These are phyloP conservation scores for Caradrina clavipalpis DNA, from an alignment of 2,888 invertebrate genomes.

Conservation along the genomic window DNA sequence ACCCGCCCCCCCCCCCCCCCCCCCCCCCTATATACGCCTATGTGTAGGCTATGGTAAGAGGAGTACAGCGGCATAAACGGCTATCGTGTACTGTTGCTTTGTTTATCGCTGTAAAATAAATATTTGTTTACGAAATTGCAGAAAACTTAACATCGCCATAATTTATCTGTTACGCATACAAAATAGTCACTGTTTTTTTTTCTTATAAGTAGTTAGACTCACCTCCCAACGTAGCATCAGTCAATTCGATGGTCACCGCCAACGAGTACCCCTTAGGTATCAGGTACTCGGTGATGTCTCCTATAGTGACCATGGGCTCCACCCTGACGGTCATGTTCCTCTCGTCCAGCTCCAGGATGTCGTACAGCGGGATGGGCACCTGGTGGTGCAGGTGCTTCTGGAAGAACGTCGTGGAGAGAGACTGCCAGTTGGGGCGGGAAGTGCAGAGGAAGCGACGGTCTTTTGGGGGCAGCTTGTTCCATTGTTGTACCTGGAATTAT, in stretches of 20 bases:
- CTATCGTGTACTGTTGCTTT: no score
- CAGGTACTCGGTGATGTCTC: constrained; percentile 92
- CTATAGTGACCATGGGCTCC: constrained; percentile 93
- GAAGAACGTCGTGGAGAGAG: constrained; percentile 93
- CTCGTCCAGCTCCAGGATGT: constrained; percentile 91
- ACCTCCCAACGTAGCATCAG: constrained; percentile 93
- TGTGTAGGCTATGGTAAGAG: no score
- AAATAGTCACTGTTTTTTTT: no score
- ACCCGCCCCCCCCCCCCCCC: no score
- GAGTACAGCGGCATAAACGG: no score
- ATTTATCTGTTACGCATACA: no score
- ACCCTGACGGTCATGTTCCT: constrained; percentile 91
- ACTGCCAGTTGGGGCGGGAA: constrained; percentile 93
- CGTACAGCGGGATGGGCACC: constrained; percentile 92
- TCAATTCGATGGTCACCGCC: constrained; percentile 93
- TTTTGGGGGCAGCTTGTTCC: constrained; percentile 86
- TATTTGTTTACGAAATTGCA: no score
- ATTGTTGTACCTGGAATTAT: constrained; percentile 84
- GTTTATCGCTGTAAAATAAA: no score
- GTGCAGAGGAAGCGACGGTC: constrained; percentile 92
- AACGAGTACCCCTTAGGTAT: constrained; percentile 93
- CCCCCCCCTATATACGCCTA: no score
- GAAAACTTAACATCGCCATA: no score
- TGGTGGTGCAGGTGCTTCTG: constrained; percentile 92
- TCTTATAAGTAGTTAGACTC: constrained; percentile 2